Base-by-base conservation (phyloP, 2,888 invertebrate genomes). In the Leucoptera coffeella region DNA sequence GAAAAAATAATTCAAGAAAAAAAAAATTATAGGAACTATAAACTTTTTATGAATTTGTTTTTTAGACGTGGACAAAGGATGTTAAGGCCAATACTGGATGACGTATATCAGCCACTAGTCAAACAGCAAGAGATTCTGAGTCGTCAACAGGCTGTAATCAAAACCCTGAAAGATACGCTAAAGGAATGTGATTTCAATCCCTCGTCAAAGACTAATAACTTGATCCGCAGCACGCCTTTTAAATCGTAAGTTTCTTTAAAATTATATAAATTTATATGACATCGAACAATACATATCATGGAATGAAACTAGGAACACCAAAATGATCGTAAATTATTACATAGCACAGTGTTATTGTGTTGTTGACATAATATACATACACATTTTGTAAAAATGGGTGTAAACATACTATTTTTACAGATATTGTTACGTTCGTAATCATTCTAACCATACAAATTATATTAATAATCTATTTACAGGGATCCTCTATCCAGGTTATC, bases 41-140 rank as follows among this genome's bases (percentile, higher is more conserved):
- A n/a, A n/a, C n/a, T n/a, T n/a, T n/a, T n/a, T n/a, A n/a, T n/a
- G n/a, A n/a, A n/a, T n/a, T n/a, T n/a, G n/a, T n/a, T n/a, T n/a
- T n/a, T n/a, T n/a, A n/a, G n/a, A n/a, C n/a, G n/a, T n/a, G n/a
- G n/a, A n/a, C n/a, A n/a, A n/a, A n/a, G n/a, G n/a, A n/a, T n/a
- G n/a, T n/a, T 77, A 30, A 73, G 80, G 10, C 87, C 88, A 0
- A 78, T 79, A 15, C 56, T 86, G 38, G 87, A 89, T 41, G 77
- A 80, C 15, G 77, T 89, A 6, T 91, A 88, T 55, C 85, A 87
- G 41, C 82, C 85, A 1, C 61, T 91, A 42, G 79, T 84, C 14
- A 78, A 77, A 31, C 82, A 89, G 34, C 81, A 80, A 36, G 83
- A 83, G 35, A 77, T 82, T 31, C 60, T 81, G 13, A 60, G 58